These are phyloP conservation scores for Chauna torquata DNA, from an alignment of 2,113 vertebrate species.

Conservation along the genomic window DNA sequence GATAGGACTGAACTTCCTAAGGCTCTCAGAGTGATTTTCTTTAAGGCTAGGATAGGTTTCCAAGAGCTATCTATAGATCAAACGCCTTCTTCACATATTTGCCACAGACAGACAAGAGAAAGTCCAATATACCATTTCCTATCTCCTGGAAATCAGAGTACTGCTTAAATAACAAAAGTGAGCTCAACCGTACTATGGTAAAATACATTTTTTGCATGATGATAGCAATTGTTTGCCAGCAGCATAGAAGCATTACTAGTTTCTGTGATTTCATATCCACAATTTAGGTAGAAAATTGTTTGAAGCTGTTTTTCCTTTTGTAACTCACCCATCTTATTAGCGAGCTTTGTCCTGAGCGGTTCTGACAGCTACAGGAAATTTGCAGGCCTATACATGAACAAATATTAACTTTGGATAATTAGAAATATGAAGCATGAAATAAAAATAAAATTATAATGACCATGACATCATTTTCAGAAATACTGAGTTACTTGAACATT, in stretches of 20 bases:
- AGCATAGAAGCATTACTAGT: neutral
- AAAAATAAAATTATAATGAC: neutral
- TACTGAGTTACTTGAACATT: neutral
- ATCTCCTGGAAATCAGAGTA: neutral
- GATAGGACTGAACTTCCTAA: neutral
- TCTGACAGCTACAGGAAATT: neutral
- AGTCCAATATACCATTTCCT: neutral
- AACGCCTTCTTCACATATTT: slow-evolving; percentile 29
- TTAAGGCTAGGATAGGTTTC: neutral
- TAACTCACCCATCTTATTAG: neutral
- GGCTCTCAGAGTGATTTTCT: neutral
- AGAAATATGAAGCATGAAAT: neutral
- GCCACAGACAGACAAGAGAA: neutral
- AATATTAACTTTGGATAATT: neutral
- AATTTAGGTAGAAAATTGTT: neutral
- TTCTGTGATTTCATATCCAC: neutral
- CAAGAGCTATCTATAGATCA: slow-evolving; percentile 52
- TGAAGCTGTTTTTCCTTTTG: slow-evolving; percentile 25
- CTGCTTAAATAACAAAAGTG: neutral
- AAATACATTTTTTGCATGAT: neutral
- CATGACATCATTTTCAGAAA: neutral
- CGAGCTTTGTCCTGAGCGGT: neutral
- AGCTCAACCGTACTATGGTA: neutral
- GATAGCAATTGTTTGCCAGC: neutral
- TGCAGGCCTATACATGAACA: neutral